These are phyloP conservation scores for Thecocarcelia acutangulata DNA, from an alignment of 2,888 invertebrate genomes.

Conservation along the genomic window DNA sequence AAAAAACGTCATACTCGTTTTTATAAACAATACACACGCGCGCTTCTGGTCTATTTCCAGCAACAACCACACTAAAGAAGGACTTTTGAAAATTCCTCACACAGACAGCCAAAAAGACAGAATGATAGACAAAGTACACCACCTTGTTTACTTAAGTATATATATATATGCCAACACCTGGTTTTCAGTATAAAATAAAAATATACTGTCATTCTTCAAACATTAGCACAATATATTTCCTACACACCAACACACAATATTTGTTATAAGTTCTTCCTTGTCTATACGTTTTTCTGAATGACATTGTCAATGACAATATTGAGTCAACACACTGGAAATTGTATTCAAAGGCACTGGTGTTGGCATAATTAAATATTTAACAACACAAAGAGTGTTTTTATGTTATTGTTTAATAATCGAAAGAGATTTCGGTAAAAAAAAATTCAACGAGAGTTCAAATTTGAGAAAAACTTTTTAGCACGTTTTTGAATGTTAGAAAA, in stretches of 20 bases:
- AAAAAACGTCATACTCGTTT: background rate
- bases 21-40: constrained; percentile 46
- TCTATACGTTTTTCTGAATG: constrained; percentile 51
- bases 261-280: background rate
- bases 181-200: constrained; percentile 37
- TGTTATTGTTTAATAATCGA: constrained; percentile 13
- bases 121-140: constrained; percentile 6
- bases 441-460: too few species aligned
- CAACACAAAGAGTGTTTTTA: constrained; percentile 19
- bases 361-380: constrained; percentile 44
- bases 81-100: constrained; percentile 18
- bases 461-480: too few species aligned
- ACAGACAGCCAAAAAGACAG: constrained; percentile 23
- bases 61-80: constrained; percentile 2
- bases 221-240: constrained; percentile 16
- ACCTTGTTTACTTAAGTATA: constrained; percentile 25
- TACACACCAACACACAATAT: background rate
- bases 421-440: background rate
- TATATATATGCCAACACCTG: constrained; percentile 38
- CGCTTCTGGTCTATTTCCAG: constrained; percentile 17
- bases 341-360: constrained; percentile 42
- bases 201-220: constrained; percentile 17
- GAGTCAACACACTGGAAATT: constrained; percentile 57
- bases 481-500: too few species aligned
- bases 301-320: constrained; percentile 71